Evolutionary conservation across 92 coral and sea anemone species (phyloP).

Genomic region (Actinostola sp.): DNA sequence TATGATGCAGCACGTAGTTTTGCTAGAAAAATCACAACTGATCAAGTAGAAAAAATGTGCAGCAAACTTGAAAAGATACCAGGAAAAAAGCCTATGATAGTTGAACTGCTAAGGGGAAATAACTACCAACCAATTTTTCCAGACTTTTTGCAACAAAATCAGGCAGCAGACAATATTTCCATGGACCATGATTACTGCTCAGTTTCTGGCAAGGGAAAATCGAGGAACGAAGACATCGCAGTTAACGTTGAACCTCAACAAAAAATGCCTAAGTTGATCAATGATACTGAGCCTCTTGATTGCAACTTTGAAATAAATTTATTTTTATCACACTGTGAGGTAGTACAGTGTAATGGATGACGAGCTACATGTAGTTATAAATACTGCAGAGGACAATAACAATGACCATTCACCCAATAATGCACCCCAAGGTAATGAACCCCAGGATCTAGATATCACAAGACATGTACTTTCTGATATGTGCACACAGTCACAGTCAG

Average conservation of each 20-base stretch:
- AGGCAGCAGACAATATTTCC: too few relatives aligned
- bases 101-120: conserved; percentile 16
- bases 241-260: too few relatives aligned
- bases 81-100: conserved; percentile 20
- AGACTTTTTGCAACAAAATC: too few relatives aligned
- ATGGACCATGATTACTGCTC: too few relatives aligned
- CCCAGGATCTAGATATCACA: too few relatives aligned
- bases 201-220: too few relatives aligned
- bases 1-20: conserved; percentile 34
- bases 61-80: not conserved
- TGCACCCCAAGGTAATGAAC: not conserved
- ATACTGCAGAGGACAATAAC: not conserved
- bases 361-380: not conserved
- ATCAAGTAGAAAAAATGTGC: conserved; percentile 18
- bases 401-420: not conserved
- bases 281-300: too few relatives aligned
- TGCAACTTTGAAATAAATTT: not conserved
- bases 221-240: too few relatives aligned
- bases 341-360: not conserved
- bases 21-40: conserved; percentile 34
- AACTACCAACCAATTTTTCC: too few relatives aligned
- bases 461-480: too few relatives aligned
- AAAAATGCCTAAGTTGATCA: too few relatives aligned
- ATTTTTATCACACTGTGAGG: conserved; percentile 9
- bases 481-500: too few relatives aligned